Base-by-base conservation (phyloP, 2,113 vertebrate species). In the Atractosteus spatula region DNA sequence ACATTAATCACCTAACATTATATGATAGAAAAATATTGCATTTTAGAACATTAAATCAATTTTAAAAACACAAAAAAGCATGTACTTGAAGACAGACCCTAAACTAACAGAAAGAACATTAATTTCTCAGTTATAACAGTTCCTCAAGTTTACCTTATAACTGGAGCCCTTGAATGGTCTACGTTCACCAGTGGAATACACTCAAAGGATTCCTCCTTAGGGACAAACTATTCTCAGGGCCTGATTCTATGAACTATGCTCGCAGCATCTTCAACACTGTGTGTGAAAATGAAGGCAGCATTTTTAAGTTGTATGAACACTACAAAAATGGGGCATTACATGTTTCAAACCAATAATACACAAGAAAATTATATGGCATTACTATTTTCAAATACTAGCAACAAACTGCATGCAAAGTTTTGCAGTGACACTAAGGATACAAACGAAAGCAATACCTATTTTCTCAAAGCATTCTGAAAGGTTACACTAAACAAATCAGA, bases 261-360 rank as follows among this genome's bases (percentile, higher is more conserved):
- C 93, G 95, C 96, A 94, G 95, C 95, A 93, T 97, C 97, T 96
- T 98, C 97, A 97, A 95, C 96, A 96, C 96, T 98, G 96, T 98
- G 96, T 97, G 95, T 94, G 91, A 97, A 96, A 98, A 98, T 95
- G 95, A 97, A 98, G 96, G 96, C 93, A 96, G 96, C 88, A 94
- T 89, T 94, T 93, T 96, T 87, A 83, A 85, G 83, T 67, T 11
- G 79, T 70, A 81, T 87, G 82, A 82, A 80, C 77, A 89, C 89
- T 84, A 88, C 85, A 85, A 77, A 76, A 42, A 75, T 77, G 86
- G 85, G 89, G 79, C 77, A 87, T 86, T 76, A 81, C 72, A 85
- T 71, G 71, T 76, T 74, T 76, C 59, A 68, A 87, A 88, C 84
- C 82, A 87, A 71, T 73, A 17, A 72, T 63, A 84, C 79, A 85